These are phyloP conservation scores for Sphaerodactylus townsendi DNA, from an alignment of 2,113 vertebrate genomes.

Conservation along the genomic window DNA sequence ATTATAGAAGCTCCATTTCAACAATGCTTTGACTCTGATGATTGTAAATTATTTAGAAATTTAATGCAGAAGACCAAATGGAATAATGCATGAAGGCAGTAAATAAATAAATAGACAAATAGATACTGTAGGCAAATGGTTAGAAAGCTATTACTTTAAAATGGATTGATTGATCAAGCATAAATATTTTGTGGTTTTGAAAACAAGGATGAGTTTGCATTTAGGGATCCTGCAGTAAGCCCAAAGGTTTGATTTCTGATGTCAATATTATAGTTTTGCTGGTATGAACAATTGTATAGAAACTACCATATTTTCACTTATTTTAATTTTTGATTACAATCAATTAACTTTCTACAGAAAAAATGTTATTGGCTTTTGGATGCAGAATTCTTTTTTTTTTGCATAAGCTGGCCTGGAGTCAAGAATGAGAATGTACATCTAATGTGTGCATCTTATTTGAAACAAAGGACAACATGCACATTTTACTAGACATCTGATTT, in stretches of 20 bases:
- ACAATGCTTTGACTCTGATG: conserved; percentile 39
- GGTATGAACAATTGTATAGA: neutral
- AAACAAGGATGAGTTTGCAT: neutral
- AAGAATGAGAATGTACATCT: neutral
- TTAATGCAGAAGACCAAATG: conserved; percentile 50
- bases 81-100: conserved; percentile 61
- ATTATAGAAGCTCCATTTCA: conserved; percentile 33
- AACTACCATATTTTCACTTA: too few species aligned
- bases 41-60: conserved; percentile 60
- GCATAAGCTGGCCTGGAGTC: neutral
- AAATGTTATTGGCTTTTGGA: neutral
- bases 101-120: conserved; percentile 66
- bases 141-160: conserved; percentile 32
- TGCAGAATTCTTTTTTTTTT: neutral
- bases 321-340: neutral
- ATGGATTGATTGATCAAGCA: conserved; percentile 9
- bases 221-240: neutral
- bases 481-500: neutral
- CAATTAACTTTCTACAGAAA: neutral
- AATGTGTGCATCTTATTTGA: neutral
- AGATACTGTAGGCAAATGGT: conserved; percentile 33
- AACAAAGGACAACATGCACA: neutral
- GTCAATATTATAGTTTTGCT: neutral
- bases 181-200: neutral
- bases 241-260: neutral